Evolutionary conservation across 92 coral and sea anemone genomes (phyloP).

Genomic region (Zoanthus solanderi): DNA sequence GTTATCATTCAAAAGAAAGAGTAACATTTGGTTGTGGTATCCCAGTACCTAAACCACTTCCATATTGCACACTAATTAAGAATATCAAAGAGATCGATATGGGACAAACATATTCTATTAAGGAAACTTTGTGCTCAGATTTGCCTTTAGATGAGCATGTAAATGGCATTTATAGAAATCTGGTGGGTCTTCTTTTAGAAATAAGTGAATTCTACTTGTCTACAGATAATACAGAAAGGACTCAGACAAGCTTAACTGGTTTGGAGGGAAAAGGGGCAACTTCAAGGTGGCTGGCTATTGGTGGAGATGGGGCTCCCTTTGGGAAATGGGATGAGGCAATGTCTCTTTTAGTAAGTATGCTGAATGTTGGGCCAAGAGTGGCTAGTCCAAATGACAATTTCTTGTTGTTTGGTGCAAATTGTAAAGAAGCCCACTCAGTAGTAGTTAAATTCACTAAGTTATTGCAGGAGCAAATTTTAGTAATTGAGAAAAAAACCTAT

Average conservation of each 20-base stretch:
- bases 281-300: background rate
- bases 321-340: constrained; percentile 31
- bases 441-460: constrained; percentile 23
- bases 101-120: constrained; percentile 11
- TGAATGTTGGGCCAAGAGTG: constrained; percentile 48
- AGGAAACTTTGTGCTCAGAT: constrained; percentile 31
- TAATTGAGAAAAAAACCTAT: constrained; percentile 39
- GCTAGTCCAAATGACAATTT: constrained; percentile 54
- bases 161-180: constrained; percentile 41
- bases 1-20: constrained; percentile 28
- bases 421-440: constrained; percentile 45
- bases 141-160: constrained; percentile 40
- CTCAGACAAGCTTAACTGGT: constrained; percentile 17
- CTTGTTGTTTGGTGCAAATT: constrained; percentile 59
- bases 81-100: constrained; percentile 38
- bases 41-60: constrained; percentile 50
- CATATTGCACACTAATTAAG: constrained; percentile 28
- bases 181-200: constrained; percentile 33
- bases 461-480: constrained; percentile 18
- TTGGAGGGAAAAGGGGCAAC: constrained; percentile 29
- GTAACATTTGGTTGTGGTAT: constrained; percentile 34
- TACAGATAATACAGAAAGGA: constrained; percentile 31
- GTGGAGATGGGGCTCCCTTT: constrained; percentile 31
- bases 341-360: constrained; percentile 41
- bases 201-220: constrained; percentile 36